phyloP scores from a whole-genome alignment of 2,113 vertebrate species.

The Calonectris borealis region DNA sequence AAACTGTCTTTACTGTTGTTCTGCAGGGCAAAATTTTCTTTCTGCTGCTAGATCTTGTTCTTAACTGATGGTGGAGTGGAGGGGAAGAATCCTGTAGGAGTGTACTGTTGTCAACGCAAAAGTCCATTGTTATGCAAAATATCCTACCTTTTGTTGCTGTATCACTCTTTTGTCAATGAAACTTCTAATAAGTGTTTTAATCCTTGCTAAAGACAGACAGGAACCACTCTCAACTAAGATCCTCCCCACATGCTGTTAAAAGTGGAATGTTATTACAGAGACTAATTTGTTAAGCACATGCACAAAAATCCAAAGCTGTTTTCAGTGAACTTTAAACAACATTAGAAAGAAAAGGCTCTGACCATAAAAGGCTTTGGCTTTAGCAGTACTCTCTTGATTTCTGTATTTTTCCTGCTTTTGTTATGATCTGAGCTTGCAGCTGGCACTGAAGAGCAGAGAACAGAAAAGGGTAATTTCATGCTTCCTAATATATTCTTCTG shows the following conservation, averaged over 20 bases:
- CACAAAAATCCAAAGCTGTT: background rate
- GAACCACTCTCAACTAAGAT: background rate
- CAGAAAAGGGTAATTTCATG: background rate
- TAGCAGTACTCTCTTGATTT: background rate
- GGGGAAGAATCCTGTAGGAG: background rate
- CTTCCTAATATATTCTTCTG: background rate
- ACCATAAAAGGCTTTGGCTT: background rate
- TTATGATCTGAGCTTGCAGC: background rate
- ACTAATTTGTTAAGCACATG: background rate
- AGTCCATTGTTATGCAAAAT: background rate
- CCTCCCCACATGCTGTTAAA: background rate
- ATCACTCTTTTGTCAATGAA: background rate
- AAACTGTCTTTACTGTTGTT: background rate
- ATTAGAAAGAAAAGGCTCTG: background rate
- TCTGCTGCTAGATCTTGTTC: background rate
- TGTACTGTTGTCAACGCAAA: background rate
- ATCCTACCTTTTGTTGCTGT: background rate
- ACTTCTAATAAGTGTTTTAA: background rate
- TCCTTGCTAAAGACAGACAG: background rate
- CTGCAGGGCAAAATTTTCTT: background rate
- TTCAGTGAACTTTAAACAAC: background rate
- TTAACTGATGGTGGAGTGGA: background rate
- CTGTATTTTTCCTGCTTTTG: background rate
- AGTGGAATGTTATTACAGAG: background rate
- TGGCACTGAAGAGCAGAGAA: background rate